Percentiles rank a stretch among this genome's conserved stretches.
Evolutionary conservation across 2,888 invertebrate genomes (phyloP).

Genomic region (Escarpia spicata): DNA sequence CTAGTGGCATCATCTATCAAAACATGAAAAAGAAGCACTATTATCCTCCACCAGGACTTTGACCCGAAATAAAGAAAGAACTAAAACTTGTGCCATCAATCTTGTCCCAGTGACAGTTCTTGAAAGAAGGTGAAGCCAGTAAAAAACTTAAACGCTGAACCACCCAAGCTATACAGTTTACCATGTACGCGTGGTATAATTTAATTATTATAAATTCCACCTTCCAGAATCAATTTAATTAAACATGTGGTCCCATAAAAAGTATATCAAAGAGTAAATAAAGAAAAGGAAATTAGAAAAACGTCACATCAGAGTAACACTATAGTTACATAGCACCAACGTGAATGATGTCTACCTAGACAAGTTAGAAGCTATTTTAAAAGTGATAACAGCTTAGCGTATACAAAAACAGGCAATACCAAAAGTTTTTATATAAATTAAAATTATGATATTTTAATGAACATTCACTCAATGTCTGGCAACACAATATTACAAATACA

Average conservation of each 20-base stretch:
- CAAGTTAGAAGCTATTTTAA: neutral
- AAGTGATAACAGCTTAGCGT: neutral
- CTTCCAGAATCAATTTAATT: neutral
- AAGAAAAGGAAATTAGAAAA: neutral
- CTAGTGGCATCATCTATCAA: neutral
- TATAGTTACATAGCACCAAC: too few species aligned
- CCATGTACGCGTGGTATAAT: neutral
- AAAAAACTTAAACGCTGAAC: neutral
- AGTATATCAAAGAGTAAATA: neutral
- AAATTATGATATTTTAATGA: neutral
- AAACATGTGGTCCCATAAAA: neutral
- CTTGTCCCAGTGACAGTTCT: neutral
- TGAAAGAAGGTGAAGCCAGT: neutral
- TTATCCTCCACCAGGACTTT: neutral
- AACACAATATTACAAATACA: too few species aligned
- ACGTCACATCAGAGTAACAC: too few species aligned
- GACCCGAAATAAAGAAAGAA: neutral
- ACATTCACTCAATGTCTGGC: neutral
- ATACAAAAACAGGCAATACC: neutral
- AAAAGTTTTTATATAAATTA: neutral
- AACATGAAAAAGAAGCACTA: neutral
- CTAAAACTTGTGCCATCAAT: neutral
- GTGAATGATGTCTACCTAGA: too few species aligned
- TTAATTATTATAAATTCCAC: neutral
- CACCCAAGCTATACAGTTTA: neutral